These are phyloP conservation scores for Leptinotarsa peninsularis DNA, from an alignment of 2,888 invertebrate genomes.

Conservation along the genomic window DNA sequence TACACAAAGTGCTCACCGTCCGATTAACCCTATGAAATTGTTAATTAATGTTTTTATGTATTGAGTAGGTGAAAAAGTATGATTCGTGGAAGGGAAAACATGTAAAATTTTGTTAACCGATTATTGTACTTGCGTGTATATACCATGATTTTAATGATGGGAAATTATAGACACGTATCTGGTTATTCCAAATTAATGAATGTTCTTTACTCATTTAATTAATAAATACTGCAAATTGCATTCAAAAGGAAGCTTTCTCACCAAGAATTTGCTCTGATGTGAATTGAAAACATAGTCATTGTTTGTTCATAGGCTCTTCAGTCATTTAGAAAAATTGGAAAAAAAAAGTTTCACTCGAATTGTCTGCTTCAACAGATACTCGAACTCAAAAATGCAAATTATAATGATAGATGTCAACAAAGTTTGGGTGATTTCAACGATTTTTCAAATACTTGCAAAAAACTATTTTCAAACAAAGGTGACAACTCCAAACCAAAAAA, in stretches of 20 bases:
- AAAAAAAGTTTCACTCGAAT: no score
- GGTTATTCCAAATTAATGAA: background rate
- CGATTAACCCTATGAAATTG: background rate
- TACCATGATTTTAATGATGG: background rate
- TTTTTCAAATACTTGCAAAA: no score
- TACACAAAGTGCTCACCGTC: slow-evolving; percentile 35
- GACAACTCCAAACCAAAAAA: no score
- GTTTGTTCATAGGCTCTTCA: no score
- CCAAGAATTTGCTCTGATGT: background rate
- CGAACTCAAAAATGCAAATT: no score
- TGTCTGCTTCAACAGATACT: no score
- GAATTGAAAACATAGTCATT: background rate
- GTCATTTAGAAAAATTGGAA: no score
- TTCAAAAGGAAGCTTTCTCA: background rate
- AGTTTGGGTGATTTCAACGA: no score
- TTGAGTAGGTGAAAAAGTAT: background rate
- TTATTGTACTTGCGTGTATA: background rate
- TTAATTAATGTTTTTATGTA: slow-evolving; percentile 12
- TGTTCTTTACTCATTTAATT: background rate
- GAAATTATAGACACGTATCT: background rate
- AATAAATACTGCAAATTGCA: background rate
- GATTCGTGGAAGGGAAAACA: background rate
- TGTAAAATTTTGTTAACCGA: slow-evolving; percentile 1
- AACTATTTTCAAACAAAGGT: no score
- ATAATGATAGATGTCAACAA: no score